phyloP scores from a whole-genome alignment of 2,888 invertebrate species.

The Abrostola triplasia region DNA sequence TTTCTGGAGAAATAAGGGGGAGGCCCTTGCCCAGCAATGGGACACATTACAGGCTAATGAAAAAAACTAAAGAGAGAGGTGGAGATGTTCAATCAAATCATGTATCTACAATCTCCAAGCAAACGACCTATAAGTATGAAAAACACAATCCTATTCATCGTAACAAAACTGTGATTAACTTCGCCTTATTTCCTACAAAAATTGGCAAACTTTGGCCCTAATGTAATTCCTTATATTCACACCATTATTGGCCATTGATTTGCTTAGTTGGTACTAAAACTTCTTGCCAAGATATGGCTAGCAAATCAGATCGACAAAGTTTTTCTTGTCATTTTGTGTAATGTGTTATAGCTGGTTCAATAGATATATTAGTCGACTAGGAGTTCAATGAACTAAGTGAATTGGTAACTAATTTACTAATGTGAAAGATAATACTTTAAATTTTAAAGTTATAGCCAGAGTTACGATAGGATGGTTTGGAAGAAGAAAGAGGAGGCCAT shows the following conservation, averaged over 20 bases:
- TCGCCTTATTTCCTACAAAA: neutral
- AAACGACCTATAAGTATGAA: too few species aligned
- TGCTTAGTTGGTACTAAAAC: conserved; percentile 20
- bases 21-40: too few species aligned
- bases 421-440: too few species aligned
- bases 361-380: neutral
- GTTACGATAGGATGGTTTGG: too few species aligned
- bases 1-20: too few species aligned
- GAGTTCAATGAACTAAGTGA: neutral
- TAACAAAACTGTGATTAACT: neutral
- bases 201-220: conserved; percentile 8
- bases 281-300: conserved; percentile 20
- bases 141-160: neutral
- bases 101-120: too few species aligned
- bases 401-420: neutral
- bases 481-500: too few species aligned
- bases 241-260: conserved; percentile 20
- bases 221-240: conserved; percentile 20
- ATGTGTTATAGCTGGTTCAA: neutral
- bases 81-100: too few species aligned
- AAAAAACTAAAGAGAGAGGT: too few species aligned
- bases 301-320: conserved; percentile 5
- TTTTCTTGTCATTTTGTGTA: neutral
- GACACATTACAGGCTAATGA: too few species aligned
- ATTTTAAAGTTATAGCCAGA: too few species aligned